Evolutionary conservation across 2,888 invertebrate species (phyloP).

Genomic region (Alcis repandata): DNA sequence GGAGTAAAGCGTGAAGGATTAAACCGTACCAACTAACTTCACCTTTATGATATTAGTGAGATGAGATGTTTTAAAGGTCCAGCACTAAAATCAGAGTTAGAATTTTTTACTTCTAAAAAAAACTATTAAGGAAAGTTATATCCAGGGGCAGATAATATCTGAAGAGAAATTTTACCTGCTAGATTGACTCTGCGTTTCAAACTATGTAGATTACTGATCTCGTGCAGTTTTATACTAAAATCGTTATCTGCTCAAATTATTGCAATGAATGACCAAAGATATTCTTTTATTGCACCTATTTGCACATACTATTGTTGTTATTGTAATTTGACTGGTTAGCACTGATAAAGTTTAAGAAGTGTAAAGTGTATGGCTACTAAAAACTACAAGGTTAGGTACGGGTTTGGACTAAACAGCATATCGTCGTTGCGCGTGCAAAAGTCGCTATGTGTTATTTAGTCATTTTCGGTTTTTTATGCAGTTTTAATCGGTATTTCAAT

Average conservation of each 20-base stretch:
- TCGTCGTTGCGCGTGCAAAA: no score
- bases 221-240: conserved; percentile 23
- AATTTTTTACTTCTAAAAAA: neutral
- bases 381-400: no score
- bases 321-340: neutral
- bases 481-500: no score
- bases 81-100: neutral
- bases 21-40: no score
- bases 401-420: no score
- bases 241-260: conserved; percentile 19
- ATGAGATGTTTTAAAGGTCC: neutral
- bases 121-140: neutral
- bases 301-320: no score
- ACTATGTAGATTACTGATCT: conserved; percentile 19
- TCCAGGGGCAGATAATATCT: neutral
- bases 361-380: neutral
- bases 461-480: no score
- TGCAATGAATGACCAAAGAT: conserved; percentile 13
- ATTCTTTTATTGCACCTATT: conserved; percentile 8
- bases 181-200: conserved; percentile 26
- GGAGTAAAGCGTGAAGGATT: no score
- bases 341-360: conserved; percentile 7
- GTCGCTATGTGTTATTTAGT: no score
- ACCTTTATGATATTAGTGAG: no score
- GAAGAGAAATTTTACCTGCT: conserved; percentile 22